Percentiles rank a stretch among this genome's conserved stretches.
These are phyloP conservation scores for Rhodinocichla rosea DNA, from an alignment of 2,113 vertebrate genomes.

Conservation along the genomic window DNA sequence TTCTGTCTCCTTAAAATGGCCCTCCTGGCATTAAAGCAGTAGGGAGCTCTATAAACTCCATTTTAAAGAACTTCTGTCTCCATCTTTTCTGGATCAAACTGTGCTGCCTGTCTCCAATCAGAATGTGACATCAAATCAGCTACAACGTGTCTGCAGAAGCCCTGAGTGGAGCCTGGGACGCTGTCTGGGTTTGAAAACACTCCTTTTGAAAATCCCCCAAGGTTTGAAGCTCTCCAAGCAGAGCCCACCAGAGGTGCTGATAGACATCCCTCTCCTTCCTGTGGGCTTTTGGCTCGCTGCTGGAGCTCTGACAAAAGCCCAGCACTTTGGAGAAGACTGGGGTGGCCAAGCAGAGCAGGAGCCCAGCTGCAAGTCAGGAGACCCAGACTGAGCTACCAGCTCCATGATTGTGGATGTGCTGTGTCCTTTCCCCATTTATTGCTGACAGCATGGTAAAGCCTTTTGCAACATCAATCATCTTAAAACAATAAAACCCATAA, in stretches of 20 bases:
- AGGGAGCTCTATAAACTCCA: background rate
- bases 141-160: background rate
- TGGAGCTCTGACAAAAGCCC: background rate
- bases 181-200: background rate
- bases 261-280: background rate
- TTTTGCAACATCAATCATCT: constrained; percentile 46
- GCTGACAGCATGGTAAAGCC: constrained; percentile 45
- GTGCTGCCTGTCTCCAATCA: background rate
- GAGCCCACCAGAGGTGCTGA: background rate
- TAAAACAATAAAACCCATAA: constrained; percentile 42
- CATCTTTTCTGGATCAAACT: constrained; percentile 8
- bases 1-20: background rate
- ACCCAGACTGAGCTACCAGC: background rate
- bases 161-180: background rate
- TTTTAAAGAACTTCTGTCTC: background rate
- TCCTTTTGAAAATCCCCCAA: background rate
- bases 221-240: background rate
- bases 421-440: background rate
- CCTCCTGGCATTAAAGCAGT: background rate
- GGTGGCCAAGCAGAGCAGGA: background rate
- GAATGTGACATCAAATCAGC: accelerated
- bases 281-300: background rate
- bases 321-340: background rate
- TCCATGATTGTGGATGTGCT: background rate
- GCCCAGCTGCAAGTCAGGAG: background rate